A percentile compares a stretch with the other conserved stretches of the same genome.
Conservation (phyloP, 2,797 vertebrate genomes). For the Rhadinocentrus ornatus region DNA sequence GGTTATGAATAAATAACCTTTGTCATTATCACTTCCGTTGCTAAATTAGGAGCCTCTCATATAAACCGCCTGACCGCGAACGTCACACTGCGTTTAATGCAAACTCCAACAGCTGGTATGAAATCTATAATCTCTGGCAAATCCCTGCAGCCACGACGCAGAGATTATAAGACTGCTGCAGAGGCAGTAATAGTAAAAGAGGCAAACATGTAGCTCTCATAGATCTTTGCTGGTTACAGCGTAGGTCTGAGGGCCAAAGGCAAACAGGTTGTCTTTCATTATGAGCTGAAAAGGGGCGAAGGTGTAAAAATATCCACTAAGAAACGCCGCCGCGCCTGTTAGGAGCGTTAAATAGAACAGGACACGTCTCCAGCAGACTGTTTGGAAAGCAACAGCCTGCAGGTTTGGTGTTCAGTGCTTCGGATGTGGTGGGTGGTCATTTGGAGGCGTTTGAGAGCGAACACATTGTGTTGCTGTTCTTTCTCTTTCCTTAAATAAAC, state of each 20-base stretch:
- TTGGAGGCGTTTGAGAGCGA: conserved; percentile 66
- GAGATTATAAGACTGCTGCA: conserved; percentile 54
- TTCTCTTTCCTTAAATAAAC: conserved; percentile 80
- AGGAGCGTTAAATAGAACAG: conserved; percentile 57
- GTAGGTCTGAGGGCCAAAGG: conserved; percentile 50
- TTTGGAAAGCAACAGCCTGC: conserved; percentile 40
- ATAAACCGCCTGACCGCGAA: conserved; percentile 29
- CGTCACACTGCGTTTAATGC: conserved; percentile 42
- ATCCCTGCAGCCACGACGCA: conserved; percentile 56
- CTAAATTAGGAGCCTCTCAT: conserved; percentile 45
- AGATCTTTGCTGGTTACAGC: conserved; percentile 34
- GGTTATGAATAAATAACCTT: conserved; percentile 58
- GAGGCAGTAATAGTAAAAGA: conserved; percentile 66
- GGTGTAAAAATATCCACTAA: conserved; percentile 44
- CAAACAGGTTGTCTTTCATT: conserved; percentile 65
- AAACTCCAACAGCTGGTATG: conserved; percentile 60
- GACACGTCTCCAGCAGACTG: conserved; percentile 27
- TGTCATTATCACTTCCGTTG: conserved; percentile 51
- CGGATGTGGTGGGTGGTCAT: conserved; percentile 77
- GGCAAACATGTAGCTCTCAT: conserved; percentile 37
- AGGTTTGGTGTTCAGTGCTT: conserved; percentile 37
- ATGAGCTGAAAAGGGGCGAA: conserved; percentile 21
- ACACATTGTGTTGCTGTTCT: conserved; percentile 78
- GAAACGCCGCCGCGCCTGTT: conserved; percentile 32
- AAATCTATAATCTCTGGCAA: conserved; percentile 69